Conservation (phyloP, 92 coral and sea anemone species). For the Bergia sp. region DNA sequence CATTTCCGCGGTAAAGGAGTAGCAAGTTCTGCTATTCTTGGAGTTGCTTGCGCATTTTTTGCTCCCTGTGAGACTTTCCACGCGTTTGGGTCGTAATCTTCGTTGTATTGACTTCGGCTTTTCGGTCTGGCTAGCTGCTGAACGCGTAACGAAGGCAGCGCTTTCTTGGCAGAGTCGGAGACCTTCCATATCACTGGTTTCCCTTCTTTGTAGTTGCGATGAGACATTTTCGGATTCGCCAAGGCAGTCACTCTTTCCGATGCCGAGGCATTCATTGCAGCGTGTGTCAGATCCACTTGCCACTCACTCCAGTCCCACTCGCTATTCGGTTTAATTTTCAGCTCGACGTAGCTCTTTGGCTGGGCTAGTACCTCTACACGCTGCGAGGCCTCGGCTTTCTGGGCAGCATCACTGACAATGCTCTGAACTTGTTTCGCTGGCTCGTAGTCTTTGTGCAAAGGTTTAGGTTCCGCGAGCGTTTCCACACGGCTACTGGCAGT, state of each 20-base stretch:
- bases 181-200: constrained; percentile 86
- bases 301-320: constrained; percentile 99
- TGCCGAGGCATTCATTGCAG: constrained; percentile 83
- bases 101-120: constrained; percentile 87
- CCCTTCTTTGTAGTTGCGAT: constrained; percentile 85
- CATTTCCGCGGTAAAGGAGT: constrained; percentile 92
- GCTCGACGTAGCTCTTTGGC: constrained; percentile 74
- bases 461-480: constrained; percentile 80
- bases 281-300: constrained; percentile 80
- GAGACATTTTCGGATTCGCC: constrained; percentile 79
- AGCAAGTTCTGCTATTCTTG: constrained; percentile 89
- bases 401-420: constrained; percentile 80
- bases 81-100: constrained; percentile 85
- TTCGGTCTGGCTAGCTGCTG: constrained; percentile 96
- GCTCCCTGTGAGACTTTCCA: constrained; percentile 96
- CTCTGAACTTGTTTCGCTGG: constrained; percentile 86
- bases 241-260: constrained; percentile 75
- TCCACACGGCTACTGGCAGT: constrained; percentile 76
- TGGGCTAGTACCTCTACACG: constrained; percentile 76
- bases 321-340: constrained; percentile 82
- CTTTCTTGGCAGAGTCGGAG: constrained; percentile 76
- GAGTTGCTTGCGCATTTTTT: constrained; percentile 90
- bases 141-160: constrained; percentile 92
- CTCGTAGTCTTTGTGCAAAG: constrained; percentile 83
- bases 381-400: constrained; percentile 69